Evolutionary conservation across 1,140 invertebrate species (phyloP).

Genomic region (Drosophila bocki): DNA sequence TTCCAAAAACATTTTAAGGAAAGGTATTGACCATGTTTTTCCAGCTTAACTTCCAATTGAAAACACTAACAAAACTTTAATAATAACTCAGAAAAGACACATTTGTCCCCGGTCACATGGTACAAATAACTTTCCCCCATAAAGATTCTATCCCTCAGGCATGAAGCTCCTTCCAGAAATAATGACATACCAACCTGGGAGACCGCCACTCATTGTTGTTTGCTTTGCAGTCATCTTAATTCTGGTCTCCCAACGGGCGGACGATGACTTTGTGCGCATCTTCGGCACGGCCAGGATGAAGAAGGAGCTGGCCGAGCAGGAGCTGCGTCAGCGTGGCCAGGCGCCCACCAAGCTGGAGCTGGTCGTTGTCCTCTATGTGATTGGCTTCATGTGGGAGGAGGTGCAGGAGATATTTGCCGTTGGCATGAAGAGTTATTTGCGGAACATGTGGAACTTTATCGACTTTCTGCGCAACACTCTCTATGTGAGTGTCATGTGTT

Average conservation of each 20-base stretch:
- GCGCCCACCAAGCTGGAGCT: slow-evolving; percentile 91
- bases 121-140: neutral
- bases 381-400: slow-evolving; percentile 96
- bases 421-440: slow-evolving; percentile 93
- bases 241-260: slow-evolving; percentile 93
- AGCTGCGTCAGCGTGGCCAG: slow-evolving; percentile 91
- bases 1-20: no score
- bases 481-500: slow-evolving; percentile 91
- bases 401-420: slow-evolving; percentile 94
- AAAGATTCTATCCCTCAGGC: neutral
- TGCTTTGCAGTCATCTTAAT: slow-evolving; percentile 91
- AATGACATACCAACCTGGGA: slow-evolving; percentile 10
- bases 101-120: neutral
- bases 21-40: no score
- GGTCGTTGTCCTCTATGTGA: slow-evolving; percentile 91
- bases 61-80: neutral
- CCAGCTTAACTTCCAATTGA: no score
- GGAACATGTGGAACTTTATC: slow-evolving; percentile 98
- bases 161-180: neutral
- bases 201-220: slow-evolving; percentile 34
- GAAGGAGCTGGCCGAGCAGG: slow-evolving; percentile 87
- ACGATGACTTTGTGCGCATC: slow-evolving; percentile 90
- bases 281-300: slow-evolving; percentile 90
- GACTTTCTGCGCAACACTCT: slow-evolving; percentile 96
- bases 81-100: neutral